Conservation (phyloP, 2,797 vertebrate species). For the Falco concolor region DNA sequence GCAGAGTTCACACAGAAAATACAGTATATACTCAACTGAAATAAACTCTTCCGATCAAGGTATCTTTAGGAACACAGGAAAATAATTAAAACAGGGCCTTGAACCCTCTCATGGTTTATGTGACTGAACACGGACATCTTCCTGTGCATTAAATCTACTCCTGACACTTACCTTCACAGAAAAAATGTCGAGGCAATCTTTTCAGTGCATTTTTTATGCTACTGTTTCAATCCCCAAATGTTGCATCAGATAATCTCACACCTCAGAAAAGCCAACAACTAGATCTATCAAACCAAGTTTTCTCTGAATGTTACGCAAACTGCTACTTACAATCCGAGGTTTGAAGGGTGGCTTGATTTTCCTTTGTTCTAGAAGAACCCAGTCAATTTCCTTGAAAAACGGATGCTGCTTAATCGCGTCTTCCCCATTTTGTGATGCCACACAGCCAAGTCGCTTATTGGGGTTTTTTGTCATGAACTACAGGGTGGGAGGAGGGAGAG, state of each 20-base stretch:
- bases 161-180: conserved; percentile 50
- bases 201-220: rapidly evolving
- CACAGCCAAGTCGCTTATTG: conserved; percentile 90
- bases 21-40: not conserved
- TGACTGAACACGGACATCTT: not conserved
- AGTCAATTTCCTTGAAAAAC: conserved; percentile 97
- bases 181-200: not conserved
- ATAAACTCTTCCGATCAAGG: not conserved
- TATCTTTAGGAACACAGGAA: not conserved
- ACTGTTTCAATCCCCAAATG: not conserved
- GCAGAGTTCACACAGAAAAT: not conserved
- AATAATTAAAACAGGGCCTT: not conserved
- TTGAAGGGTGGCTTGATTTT: conserved; percentile 95
- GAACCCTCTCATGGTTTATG: not conserved
- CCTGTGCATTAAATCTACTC: not conserved
- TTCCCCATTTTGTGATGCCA: conserved; percentile 85
- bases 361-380: conserved; percentile 91
- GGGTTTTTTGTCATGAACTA: conserved; percentile 99
- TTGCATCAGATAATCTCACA: not conserved
- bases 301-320: conserved; percentile 9
- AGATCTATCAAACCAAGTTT: not conserved
- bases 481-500: not conserved
- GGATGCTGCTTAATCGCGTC: conserved; percentile 92
- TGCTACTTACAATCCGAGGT: conserved; percentile 91
- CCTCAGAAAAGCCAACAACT: not conserved